Conservation (phyloP, 2,113 vertebrate genomes). For the Solenodon paradoxus region DNA sequence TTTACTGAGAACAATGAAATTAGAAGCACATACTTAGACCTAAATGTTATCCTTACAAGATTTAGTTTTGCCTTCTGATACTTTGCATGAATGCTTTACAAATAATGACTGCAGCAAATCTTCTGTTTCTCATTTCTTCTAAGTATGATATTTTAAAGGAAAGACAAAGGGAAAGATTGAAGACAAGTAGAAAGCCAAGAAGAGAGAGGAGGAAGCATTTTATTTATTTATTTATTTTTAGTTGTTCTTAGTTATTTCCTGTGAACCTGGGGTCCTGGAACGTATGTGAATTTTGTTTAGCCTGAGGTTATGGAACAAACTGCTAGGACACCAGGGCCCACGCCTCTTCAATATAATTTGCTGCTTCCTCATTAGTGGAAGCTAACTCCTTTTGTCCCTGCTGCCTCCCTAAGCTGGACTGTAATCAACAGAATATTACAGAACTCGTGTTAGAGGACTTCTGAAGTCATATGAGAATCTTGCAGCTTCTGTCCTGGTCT, state of each 20-base stretch:
- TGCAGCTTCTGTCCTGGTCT: background rate
- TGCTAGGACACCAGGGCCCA: no score
- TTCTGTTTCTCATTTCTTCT: background rate
- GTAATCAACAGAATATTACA: background rate
- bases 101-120: background rate
- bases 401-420: background rate
- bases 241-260: no score
- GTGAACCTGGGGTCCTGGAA: no score
- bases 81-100: background rate
- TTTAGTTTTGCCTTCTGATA: background rate
- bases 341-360: background rate
- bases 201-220: no score
- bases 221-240: no score
- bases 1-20: background rate
- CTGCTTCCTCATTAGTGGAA: background rate
- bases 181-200: no score
- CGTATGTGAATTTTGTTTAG: no score
- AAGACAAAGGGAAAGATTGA: no score
- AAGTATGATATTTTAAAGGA: no score
- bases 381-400: background rate
- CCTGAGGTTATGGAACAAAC: no score
- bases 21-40: background rate
- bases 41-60: background rate
- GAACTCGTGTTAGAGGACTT: background rate
- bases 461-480: background rate